These are phyloP conservation scores for Meleagris gallopavo DNA, from an alignment of 2,113 vertebrate species.

Conservation along the genomic window DNA sequence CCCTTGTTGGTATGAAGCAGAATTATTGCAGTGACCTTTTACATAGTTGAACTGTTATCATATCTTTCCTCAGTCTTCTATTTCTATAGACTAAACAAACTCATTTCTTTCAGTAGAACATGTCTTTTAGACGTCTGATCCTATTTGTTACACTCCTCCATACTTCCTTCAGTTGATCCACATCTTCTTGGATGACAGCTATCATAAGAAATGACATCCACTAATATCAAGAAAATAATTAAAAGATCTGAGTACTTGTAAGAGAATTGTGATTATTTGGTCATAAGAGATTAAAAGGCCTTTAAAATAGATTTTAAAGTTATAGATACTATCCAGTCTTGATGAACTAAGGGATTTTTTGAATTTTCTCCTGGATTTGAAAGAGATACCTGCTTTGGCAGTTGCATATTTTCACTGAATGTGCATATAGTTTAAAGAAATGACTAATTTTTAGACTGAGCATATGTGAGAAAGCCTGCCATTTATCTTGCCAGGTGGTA, in stretches of 20 bases:
- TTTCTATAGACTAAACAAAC: constrained; percentile 65
- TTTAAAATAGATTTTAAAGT: not conserved
- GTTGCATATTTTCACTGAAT: not conserved
- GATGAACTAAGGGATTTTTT: not conserved
- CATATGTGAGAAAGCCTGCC: not conserved
- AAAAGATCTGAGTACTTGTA: not conserved
- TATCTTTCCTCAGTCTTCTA: constrained; percentile 35
- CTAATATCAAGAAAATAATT: not conserved
- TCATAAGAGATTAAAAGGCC: not conserved
- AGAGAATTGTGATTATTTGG: not conserved
- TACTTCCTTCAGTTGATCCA: not conserved
- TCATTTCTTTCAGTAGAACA: not conserved
- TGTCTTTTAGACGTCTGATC: constrained; percentile 5
- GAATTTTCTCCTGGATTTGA: not conserved
- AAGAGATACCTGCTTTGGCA: not conserved
- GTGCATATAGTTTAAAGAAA: not conserved
- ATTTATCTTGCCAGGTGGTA: not conserved
- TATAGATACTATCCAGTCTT: not conserved
- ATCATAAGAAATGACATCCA: not conserved
- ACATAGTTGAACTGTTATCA: constrained; percentile 50
- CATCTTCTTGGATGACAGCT: not conserved
- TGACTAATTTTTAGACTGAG: not conserved
- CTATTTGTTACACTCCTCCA: not conserved
- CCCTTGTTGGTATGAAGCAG: not conserved
- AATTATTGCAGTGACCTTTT: constrained; percentile 23